Evolutionary conservation across 1,140 invertebrate genomes (phyloP).

Genomic region (Panagrolaimus sp.): DNA sequence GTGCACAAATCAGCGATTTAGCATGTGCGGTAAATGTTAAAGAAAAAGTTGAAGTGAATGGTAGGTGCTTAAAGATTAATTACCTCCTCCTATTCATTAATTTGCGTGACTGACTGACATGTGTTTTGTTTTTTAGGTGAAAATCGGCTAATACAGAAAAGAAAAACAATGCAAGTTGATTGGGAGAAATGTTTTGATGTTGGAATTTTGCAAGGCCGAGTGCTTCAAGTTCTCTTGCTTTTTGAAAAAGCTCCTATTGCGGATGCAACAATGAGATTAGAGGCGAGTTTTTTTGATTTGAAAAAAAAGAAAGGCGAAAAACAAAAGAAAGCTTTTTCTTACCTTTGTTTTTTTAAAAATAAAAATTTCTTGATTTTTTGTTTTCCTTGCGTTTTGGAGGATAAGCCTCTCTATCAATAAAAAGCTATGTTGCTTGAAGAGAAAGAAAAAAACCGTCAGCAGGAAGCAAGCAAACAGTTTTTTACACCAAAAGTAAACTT

Average conservation of each 20-base stretch:
- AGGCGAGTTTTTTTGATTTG: conserved; percentile 29
- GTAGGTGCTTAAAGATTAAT: conserved; percentile 23
- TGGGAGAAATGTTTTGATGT: conserved; percentile 59
- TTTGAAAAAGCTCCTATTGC: conserved; percentile 50
- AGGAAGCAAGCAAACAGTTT: too few relatives aligned
- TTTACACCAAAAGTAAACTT: too few relatives aligned
- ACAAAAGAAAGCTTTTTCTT: too few relatives aligned
- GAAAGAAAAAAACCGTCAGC: too few relatives aligned
- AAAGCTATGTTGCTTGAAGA: too few relatives aligned
- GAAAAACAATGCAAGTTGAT: conserved; percentile 54
- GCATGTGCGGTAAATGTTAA: conserved; percentile 55
- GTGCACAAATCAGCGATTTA: conserved; percentile 40
- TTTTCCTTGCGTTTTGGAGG: too few relatives aligned
- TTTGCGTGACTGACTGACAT: too few relatives aligned
- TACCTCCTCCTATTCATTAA: too few relatives aligned
- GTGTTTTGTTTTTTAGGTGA: conserved; percentile 41
- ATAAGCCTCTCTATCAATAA: too few relatives aligned
- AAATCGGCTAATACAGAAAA: conserved; percentile 56
- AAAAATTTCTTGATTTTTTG: too few relatives aligned
- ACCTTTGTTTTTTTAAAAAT: too few relatives aligned
- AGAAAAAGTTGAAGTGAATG: conserved; percentile 57
- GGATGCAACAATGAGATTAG: conserved; percentile 56
- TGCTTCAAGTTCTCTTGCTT: conserved; percentile 51
- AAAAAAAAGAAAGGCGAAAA: too few relatives aligned
- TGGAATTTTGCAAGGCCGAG: conserved; percentile 49